These are phyloP conservation scores for Caenorhabditis sp. DNA, from an alignment of 2,888 invertebrate genomes.

Conservation along the genomic window DNA sequence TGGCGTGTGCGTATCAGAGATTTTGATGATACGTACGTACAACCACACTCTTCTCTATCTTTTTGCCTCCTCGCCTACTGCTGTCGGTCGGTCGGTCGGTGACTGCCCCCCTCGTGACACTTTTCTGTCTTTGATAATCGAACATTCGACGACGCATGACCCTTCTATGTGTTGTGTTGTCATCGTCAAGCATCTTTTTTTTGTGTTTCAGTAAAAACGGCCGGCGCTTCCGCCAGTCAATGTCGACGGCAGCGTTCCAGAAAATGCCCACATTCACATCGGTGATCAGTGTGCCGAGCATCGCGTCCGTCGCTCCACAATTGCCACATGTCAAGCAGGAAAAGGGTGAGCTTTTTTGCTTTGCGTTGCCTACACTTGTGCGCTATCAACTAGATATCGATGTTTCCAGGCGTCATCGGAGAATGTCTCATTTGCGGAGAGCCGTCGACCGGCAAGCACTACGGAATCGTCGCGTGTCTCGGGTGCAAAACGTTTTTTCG, in stretches of 20 bases:
- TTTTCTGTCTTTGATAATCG: too few species aligned
- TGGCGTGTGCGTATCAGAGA: not conserved
- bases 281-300: conserved; percentile 45
- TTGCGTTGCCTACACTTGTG: too few species aligned
- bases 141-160: too few species aligned
- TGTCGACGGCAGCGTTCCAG: conserved; percentile 46
- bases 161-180: too few species aligned
- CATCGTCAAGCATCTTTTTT: not conserved
- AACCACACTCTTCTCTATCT: conserved; percentile 3
- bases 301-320: conserved; percentile 23
- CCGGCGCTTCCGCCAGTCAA: conserved; percentile 3
- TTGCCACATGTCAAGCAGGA: conserved; percentile 25
- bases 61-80: not conserved
- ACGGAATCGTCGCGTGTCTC: conserved; percentile 77
- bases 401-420: conserved; percentile 65
- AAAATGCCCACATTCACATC: conserved; percentile 48
- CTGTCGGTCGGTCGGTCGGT: not conserved
- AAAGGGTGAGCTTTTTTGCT: conserved; percentile 25
- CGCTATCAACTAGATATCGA: too few species aligned
- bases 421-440: conserved; percentile 73
- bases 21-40: not conserved
- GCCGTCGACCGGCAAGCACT: conserved; percentile 76
- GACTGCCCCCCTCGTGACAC: not conserved
- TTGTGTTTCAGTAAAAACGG: not conserved
- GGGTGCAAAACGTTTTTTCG: conserved; percentile 79